Conservation (phyloP, 2,113 vertebrate genomes). For the Podiceps cristatus region DNA sequence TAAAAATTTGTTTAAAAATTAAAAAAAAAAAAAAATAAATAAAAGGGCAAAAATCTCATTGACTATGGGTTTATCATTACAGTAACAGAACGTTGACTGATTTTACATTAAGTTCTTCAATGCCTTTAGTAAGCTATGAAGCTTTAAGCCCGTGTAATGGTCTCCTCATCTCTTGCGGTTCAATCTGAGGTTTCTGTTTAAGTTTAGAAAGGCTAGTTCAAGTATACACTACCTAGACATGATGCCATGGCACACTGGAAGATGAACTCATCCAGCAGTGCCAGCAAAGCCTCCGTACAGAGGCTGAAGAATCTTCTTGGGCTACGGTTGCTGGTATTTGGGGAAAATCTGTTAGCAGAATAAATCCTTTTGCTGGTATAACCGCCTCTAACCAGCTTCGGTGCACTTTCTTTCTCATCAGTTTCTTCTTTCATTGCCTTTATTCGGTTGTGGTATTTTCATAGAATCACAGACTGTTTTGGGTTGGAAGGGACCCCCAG, state of each 20-base stretch:
- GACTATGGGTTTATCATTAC: neutral
- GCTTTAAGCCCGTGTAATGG: neutral
- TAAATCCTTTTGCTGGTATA: neutral
- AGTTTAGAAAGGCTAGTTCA: neutral
- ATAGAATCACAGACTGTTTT: too few species aligned
- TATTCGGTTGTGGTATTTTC: neutral
- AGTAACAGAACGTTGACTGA: neutral
- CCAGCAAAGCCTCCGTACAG: neutral
- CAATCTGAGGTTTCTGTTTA: neutral
- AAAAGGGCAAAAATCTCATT: neutral
- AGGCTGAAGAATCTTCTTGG: neutral
- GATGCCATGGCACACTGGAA: neutral
- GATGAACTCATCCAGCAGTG: neutral
- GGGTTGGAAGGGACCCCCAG: too few species aligned
- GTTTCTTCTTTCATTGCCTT: neutral
- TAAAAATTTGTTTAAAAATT: neutral
- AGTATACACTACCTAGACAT: neutral
- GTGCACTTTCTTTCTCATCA: neutral
- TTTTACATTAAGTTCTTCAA: neutral
- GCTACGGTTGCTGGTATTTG: neutral
- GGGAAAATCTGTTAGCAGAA: neutral
- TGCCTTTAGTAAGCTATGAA: neutral
- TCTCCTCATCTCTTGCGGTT: neutral
- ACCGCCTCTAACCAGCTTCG: neutral
- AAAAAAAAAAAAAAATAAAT: neutral